A percentile compares a stretch with the other conserved stretches of the same genome.
Evolutionary conservation across 23 tunicate genomes (phyloP).

Genomic region (Botrylloides violaceus): DNA sequence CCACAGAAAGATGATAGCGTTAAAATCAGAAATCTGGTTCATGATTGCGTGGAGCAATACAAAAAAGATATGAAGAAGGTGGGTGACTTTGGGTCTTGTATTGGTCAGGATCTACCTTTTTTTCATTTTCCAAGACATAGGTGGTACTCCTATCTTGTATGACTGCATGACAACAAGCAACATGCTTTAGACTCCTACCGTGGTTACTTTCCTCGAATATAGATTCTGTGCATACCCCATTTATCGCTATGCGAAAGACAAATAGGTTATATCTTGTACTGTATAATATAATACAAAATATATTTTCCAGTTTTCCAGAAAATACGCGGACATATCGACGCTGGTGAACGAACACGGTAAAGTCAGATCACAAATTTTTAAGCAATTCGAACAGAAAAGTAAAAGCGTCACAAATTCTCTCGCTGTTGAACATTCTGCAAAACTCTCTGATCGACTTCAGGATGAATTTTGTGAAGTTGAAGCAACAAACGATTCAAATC

Average conservation of each 20-base stretch:
- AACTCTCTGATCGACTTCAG: constrained; percentile 2
- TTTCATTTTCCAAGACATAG: too few species aligned
- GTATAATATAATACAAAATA: too few species aligned
- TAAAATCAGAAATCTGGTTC: not conserved
- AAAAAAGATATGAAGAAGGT: constrained; percentile 8
- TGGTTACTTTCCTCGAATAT: not conserved
- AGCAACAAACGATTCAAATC: not conserved
- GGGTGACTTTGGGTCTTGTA: too few species aligned
- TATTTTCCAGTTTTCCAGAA: constrained; percentile 10
- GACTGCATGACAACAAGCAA: too few species aligned
- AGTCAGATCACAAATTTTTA: constrained; percentile 7
- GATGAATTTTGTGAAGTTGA: not conserved
- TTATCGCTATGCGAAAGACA: too few species aligned
- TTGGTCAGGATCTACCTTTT: too few species aligned
- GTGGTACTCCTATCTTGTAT: too few species aligned
- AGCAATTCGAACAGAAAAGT: not conserved
- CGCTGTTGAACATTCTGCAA: not conserved
- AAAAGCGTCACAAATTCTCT: not conserved
- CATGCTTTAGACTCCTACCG: too few species aligned
- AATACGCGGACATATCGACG: not conserved
- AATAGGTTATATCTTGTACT: too few species aligned
- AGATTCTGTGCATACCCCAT: not conserved
- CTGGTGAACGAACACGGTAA: not conserved
- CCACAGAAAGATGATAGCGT: constrained; percentile 2
- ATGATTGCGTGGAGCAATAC: constrained; percentile 6